Conservation (phyloP, 2,797 vertebrate species). For the Chromis chromis region DNA sequence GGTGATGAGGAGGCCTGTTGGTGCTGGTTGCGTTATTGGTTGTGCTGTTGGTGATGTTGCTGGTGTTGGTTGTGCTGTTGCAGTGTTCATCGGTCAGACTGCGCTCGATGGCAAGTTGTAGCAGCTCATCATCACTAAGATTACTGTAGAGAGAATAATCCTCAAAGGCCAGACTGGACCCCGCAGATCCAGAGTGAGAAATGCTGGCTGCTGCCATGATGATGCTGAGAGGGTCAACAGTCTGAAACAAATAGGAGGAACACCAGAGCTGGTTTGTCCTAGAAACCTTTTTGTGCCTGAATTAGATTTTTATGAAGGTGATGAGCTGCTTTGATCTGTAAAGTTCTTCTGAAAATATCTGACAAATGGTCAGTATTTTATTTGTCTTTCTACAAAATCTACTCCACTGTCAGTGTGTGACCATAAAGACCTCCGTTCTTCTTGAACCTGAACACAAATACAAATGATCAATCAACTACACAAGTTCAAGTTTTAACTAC, state of each 20-base stretch:
- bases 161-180: conserved; percentile 78
- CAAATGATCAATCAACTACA: no score
- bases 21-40: not conserved
- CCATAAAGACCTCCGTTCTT: no score
- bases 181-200: conserved; percentile 61
- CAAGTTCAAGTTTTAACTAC: no score
- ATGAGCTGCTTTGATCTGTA: no score
- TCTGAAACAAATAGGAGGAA: conserved; percentile 15
- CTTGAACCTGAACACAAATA: no score
- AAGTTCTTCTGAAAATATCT: no score
- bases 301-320: no score
- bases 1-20: not conserved
- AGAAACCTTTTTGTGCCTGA: no score
- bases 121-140: conserved; percentile 90
- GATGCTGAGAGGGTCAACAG: not conserved
- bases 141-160: conserved; percentile 92
- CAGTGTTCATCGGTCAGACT: conserved; percentile 82
- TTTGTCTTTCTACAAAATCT: no score
- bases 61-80: not conserved
- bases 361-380: no score
- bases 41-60: not conserved
- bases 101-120: conserved; percentile 92
- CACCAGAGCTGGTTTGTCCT: no score
- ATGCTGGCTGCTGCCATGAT: conserved; percentile 73
- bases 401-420: no score